phyloP scores from a whole-genome alignment of 2,888 invertebrate species.

The Trachelus troglodyta region DNA sequence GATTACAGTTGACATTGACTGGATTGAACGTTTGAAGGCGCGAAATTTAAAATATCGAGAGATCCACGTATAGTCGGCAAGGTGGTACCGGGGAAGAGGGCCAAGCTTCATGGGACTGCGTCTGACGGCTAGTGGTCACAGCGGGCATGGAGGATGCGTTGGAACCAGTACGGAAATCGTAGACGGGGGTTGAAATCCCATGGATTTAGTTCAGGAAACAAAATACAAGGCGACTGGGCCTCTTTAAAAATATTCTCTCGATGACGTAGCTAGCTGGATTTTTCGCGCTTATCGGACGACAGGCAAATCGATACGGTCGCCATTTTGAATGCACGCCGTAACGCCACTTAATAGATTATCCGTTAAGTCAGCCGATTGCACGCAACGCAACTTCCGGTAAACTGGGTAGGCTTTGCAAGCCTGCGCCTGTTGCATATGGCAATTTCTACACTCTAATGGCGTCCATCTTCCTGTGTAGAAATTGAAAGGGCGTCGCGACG shows the following conservation, averaged over 20 bases:
- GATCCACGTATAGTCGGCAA: neutral
- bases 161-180: neutral
- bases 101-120: neutral
- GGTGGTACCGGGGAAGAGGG: neutral
- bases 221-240: neutral
- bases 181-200: too few species aligned
- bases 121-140: neutral
- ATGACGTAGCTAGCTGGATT: neutral
- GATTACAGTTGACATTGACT: neutral
- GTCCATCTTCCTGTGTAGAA: neutral
- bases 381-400: slow-evolving; percentile 41
- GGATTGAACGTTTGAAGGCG: neutral
- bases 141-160: neutral
- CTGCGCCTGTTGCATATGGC: slow-evolving; percentile 36
- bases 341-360: slow-evolving; percentile 43
- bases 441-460: neutral
- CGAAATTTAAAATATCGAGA: neutral
- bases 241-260: neutral
- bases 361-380: slow-evolving; percentile 41
- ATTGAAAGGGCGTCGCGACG: neutral
- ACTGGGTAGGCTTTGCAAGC: slow-evolving; percentile 14
- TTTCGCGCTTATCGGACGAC: neutral
- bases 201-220: neutral
- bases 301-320: slow-evolving; percentile 10
- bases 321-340: slow-evolving; percentile 22